Base-by-base conservation (phyloP, 2,113 vertebrate species). In the Agelaius phoeniceus region DNA sequence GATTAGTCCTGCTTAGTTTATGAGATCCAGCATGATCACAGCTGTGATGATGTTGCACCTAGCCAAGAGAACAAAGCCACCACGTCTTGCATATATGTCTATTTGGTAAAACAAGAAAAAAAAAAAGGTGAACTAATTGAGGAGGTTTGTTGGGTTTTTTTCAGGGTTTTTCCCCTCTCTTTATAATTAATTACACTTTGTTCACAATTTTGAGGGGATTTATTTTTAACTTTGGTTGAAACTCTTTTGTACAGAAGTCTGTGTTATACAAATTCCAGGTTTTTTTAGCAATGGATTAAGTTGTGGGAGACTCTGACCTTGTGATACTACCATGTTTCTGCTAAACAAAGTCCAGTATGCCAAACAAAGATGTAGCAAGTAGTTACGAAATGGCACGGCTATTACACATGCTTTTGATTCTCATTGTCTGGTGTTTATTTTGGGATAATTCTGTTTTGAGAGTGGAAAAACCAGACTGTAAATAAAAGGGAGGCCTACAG, bases 331-430 rank as follows among this genome's bases (percentile, higher is more conserved):
- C 51, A 78, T 76, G 84, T 86, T 96, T 92, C 67, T 95, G 78
- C 85, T 96, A 94, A 94, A 90, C 88, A 85, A 89, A 89, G 76
- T 84, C 86, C 83, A 90, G 62, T 63, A 37, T 77, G 73, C 87
- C 90, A 96, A 96, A 96, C 52, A 79, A 95, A 92, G 93, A 90
- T 90, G 92, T 55, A 93, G 81, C 91, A 95, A 91, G 89, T 81
- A 69, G 52, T 95, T 96, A 93, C 2, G 23, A 93, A 93, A 92
- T 69, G 75, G 44, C 55, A 89, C 9, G 75, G 58, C 69, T 94
- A 87, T 89, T 92, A 84, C 89, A 74, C 76, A 81, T 91, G 85
- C 63, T 90, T 92, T 77, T 96, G 85, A 82, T 90, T 96, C 78
- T 76, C 54, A 87, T 85, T 95, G 73, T 88, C 74, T 96, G 46